These are phyloP conservation scores for Campoplex nolae DNA, from an alignment of 2,888 invertebrate species.

Conservation along the genomic window DNA sequence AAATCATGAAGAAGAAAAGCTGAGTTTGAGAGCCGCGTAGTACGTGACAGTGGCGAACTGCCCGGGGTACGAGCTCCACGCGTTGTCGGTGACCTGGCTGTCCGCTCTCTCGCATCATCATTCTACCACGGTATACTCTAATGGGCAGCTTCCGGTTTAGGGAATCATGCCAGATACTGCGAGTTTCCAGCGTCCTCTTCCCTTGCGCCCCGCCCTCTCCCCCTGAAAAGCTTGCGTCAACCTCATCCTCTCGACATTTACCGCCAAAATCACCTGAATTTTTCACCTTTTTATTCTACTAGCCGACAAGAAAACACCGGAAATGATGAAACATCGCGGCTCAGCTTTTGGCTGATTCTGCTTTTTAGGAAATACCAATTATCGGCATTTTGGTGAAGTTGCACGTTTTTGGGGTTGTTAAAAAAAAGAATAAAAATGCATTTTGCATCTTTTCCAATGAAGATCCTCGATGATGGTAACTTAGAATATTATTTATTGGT, in stretches of 20 bases:
- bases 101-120: constrained; percentile 76
- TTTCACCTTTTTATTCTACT: constrained; percentile 23
- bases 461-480: too few relatives aligned
- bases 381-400: too few relatives aligned
- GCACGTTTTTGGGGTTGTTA: too few relatives aligned
- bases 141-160: constrained; percentile 79
- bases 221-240: constrained; percentile 29
- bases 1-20: constrained; percentile 19
- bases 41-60: constrained; percentile 67
- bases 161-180: constrained; percentile 74
- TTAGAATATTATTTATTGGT: too few relatives aligned
- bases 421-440: too few relatives aligned
- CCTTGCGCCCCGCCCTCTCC: not conserved
- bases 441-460: too few relatives aligned
- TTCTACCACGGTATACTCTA: constrained; percentile 71
- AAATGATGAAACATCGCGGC: not conserved
- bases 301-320: not conserved
- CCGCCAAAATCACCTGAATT: constrained; percentile 15
- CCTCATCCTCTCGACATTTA: constrained; percentile 31
- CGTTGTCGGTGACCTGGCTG: constrained; percentile 76
- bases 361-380: too few relatives aligned
- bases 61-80: constrained; percentile 68
- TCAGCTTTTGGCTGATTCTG: not conserved
- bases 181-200: constrained; percentile 36
- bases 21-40: constrained; percentile 23